phyloP scores from a whole-genome alignment of 2,888 invertebrate species.

The Caenorhabditis sp. region DNA sequence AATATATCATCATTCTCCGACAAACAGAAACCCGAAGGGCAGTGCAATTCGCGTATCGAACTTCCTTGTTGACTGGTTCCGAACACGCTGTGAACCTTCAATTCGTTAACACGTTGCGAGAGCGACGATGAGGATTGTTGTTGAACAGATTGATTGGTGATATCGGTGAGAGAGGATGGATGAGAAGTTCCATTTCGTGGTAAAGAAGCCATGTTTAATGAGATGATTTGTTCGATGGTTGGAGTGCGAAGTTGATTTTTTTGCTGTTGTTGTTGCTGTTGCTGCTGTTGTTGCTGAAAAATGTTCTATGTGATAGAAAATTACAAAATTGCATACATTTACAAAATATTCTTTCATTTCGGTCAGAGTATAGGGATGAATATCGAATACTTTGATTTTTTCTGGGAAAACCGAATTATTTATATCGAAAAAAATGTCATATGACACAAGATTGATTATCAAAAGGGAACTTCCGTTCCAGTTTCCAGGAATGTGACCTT shows the following conservation, averaged over 20 bases:
- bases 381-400: too few species aligned
- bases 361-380: too few species aligned
- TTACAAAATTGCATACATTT: too few species aligned
- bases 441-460: too few species aligned
- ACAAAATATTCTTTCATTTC: too few species aligned
- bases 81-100: conserved; percentile 48
- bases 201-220: conserved; percentile 25
- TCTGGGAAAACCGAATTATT: too few species aligned
- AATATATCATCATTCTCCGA: conserved; percentile 64
- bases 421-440: too few species aligned
- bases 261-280: background rate
- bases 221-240: conserved; percentile 5
- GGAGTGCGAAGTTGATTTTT: background rate
- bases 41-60: conserved; percentile 59
- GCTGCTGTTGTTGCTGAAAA: too few species aligned
- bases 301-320: too few species aligned
- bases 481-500: background rate
- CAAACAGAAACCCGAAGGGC: conserved; percentile 64
- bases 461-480: too few species aligned
- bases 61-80: conserved; percentile 55
- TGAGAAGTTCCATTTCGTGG: background rate
- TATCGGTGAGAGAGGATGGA: background rate
- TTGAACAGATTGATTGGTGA: conserved; percentile 2
- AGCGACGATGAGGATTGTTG: background rate
- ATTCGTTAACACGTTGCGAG: conserved; percentile 25